Base-by-base conservation (phyloP, 2,888 invertebrate genomes). In the Aleiodes testaceus region DNA sequence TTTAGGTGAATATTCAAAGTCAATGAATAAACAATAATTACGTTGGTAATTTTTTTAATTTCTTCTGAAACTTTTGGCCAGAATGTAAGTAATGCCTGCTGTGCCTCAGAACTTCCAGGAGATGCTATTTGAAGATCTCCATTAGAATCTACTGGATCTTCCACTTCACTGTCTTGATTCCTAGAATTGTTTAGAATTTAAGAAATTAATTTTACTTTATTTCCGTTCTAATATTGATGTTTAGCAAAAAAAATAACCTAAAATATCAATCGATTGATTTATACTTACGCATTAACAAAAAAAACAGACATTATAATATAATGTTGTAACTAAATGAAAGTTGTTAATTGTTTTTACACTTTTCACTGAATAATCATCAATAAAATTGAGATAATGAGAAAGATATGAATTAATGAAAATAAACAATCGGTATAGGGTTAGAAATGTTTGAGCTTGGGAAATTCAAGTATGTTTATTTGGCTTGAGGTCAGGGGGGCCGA, bases 1-100 rank as follows among this genome's bases (percentile, higher is more conserved):
- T 20, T 36, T 16, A 26, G 26, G 4, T 26, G 26, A 2, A 26
- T 26, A 5, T 42, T 55, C 4, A 18, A 7, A 42, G 71, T 75
- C 50, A 9, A 61, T 26, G 3, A 9, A 68, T 36, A 26, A 49
- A 53, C 55, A 66, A 18, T 52, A 87, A 90, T 89, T 83, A 96
- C 95, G 75, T 91, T 90, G 66, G 91, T 92, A 52, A 95, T 93
- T 74, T 92, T 92, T 82, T 92, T 92, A 69, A 97, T 93, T 81
- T 96, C 96, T 12, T 94, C 94, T 73, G 92, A 91, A 72, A 93
- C 92, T 83, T 93, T 94, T 0, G 92, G 91, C 97, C 97, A 97
- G 87, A 97, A 97, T 73, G 92, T 91, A 73, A 92, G 91, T 64
- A 96, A 89, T 1, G 92, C 92, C 76, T 91, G 90, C 78, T 92